These are phyloP conservation scores for Thamnaconus septentrionalis DNA, from an alignment of 2,113 vertebrate genomes.

Conservation along the genomic window DNA sequence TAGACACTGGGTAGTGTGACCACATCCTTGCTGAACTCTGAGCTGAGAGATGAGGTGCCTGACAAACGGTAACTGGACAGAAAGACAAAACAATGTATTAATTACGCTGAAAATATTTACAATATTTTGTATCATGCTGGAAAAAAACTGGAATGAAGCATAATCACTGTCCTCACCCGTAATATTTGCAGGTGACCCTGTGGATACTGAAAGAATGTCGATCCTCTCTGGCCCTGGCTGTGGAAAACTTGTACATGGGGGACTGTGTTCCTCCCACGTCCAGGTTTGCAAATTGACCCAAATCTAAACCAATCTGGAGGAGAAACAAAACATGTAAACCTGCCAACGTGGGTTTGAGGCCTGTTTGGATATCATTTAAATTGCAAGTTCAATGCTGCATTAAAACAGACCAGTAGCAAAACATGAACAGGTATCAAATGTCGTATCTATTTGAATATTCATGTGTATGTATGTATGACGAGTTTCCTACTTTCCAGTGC, in stretches of 20 bases:
- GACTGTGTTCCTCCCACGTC: slow-evolving; percentile 26
- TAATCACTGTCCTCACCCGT: slow-evolving; percentile 7
- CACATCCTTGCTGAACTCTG: slow-evolving; percentile 30
- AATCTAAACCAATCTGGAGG: slow-evolving; percentile 21
- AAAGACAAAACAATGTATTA: neutral
- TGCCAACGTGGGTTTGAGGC: neutral
- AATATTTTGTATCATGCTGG: neutral
- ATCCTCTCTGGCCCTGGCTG: slow-evolving; percentile 9
- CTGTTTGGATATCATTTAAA: too few relatives aligned
- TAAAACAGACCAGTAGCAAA: too few relatives aligned
- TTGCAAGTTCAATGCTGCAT: too few relatives aligned
- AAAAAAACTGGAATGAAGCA: neutral
- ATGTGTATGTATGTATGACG: neutral
- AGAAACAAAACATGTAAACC: neutral
- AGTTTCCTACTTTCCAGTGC: slow-evolving; percentile 40
- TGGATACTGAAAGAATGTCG: slow-evolving; percentile 26
- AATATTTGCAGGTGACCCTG: slow-evolving; percentile 22
- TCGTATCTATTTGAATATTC: neutral
- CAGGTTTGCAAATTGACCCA: rapidly evolving
- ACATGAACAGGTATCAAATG: too few relatives aligned
- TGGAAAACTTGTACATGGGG: slow-evolving; percentile 1
- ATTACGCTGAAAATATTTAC: neutral
- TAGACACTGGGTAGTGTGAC: slow-evolving; percentile 29
- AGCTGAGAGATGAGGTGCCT: slow-evolving; percentile 18
- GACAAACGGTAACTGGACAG: slow-evolving; percentile 39